phyloP scores from a whole-genome alignment of 2,797 vertebrate species.

The Buphagus erythrorhynchus region DNA sequence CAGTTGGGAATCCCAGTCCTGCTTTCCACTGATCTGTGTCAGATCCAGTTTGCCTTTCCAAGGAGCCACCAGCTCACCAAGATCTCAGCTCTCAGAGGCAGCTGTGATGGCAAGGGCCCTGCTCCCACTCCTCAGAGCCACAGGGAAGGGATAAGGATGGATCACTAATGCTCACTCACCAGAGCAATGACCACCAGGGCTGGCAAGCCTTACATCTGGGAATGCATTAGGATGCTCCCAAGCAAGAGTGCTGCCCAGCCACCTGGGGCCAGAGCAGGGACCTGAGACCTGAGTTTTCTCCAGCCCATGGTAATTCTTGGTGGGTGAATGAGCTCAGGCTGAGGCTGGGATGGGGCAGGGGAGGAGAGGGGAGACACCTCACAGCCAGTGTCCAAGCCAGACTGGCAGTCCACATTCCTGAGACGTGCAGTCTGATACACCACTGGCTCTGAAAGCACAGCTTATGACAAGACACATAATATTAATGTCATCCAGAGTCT shows the following conservation, averaged over 20 bases:
- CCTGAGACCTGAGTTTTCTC: not conserved
- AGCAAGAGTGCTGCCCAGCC: not conserved
- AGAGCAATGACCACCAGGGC: not conserved
- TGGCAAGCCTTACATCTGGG: not conserved
- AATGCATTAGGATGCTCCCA: not conserved
- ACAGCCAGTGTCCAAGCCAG: not conserved
- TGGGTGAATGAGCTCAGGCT: not conserved
- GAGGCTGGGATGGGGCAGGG: not conserved
- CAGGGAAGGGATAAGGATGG: not conserved
- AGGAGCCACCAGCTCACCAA: not conserved
- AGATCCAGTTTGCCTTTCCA: not conserved
- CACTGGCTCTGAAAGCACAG: not conserved
- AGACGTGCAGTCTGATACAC: not conserved
- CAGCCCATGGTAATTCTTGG: not conserved
- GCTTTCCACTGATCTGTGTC: not conserved
- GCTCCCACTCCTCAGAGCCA: not conserved
- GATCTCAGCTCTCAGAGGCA: not conserved
- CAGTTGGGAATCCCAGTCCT: not conserved
- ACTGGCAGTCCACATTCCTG: not conserved
- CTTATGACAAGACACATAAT: conserved; percentile 22
- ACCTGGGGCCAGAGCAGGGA: not conserved
- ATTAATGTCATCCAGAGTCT: conserved; percentile 31
- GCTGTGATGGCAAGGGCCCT: not conserved
- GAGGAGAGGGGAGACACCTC: not conserved
- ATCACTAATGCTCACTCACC: not conserved